These are phyloP conservation scores for Gryon sp. DNA, from an alignment of 1,140 invertebrate species.

Conservation along the genomic window DNA sequence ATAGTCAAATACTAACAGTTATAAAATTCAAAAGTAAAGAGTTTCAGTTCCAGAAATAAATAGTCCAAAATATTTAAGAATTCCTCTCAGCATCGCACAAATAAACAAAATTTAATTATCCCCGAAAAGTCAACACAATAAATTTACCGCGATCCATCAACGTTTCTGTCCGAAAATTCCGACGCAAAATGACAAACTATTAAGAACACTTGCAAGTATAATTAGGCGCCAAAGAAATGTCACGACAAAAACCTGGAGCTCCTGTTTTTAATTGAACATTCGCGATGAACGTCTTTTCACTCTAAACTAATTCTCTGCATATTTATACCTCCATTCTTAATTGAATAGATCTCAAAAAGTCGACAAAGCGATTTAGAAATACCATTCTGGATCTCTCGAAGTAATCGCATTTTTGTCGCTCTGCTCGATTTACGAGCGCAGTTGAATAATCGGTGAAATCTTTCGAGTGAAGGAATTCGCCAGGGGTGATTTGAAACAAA, in stretches of 20 bases:
- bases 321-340: slow-evolving; percentile 31
- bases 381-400: neutral
- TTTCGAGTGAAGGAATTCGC: slow-evolving; percentile 21
- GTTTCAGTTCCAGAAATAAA: no score
- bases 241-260: neutral
- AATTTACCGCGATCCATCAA: neutral
- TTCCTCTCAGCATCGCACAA: no score
- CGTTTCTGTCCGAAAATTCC: neutral
- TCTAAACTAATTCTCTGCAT: slow-evolving; percentile 33
- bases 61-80: no score
- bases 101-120: neutral
- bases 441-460: slow-evolving; percentile 28
- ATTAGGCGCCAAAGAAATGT: neutral
- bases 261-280: slow-evolving; percentile 16
- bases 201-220: neutral
- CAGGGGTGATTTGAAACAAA: slow-evolving; percentile 14
- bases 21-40: no score
- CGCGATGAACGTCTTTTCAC: slow-evolving; percentile 11
- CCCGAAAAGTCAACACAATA: neutral
- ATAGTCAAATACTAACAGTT: no score
- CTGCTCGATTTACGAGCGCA: slow-evolving; percentile 40
- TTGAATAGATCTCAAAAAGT: slow-evolving; percentile 42
- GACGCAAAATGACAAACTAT: neutral
- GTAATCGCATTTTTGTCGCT: slow-evolving; percentile 55
- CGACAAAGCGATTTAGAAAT: slow-evolving; percentile 50